Percentiles rank a stretch among this genome's conserved stretches.
phyloP scores from a whole-genome alignment of 2,797 vertebrate species.

The Catharus ustulatus region DNA sequence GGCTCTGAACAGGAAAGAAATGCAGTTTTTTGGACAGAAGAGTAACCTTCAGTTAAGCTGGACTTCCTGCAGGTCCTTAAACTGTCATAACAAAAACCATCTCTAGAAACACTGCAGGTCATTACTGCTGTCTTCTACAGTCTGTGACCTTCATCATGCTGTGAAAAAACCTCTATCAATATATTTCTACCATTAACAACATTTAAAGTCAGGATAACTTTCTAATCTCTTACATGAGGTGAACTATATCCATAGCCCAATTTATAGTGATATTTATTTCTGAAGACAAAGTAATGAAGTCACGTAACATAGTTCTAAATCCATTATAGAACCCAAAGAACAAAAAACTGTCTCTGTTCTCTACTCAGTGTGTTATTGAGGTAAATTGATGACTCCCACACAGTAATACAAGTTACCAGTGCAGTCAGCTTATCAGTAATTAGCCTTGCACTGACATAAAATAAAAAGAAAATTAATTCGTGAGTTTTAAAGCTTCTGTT shows the following conservation, averaged over 20 bases:
- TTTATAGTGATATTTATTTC: neutral
- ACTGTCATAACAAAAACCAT: neutral
- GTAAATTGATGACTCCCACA: neutral
- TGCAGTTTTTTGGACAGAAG: neutral
- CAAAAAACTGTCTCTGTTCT: neutral
- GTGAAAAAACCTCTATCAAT: neutral
- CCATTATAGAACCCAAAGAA: neutral
- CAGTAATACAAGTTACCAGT: neutral
- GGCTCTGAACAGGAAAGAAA: neutral
- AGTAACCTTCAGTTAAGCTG: neutral
- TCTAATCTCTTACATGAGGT: neutral
- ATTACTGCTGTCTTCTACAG: neutral
- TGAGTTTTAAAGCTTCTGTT: neutral
- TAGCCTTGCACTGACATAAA: neutral
- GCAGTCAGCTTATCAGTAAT: conserved; percentile 3
- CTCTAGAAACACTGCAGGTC: neutral
- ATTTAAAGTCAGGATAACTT: neutral
- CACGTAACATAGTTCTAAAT: neutral
- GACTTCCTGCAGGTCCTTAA: neutral
- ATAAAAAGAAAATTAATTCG: neutral
- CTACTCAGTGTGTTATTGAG: neutral
- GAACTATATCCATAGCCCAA: neutral
- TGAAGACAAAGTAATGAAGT: neutral
- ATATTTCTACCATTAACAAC: neutral
- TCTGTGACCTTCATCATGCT: neutral